These are phyloP conservation scores for Enteromius afrohamiltoni DNA, from an alignment of 2,797 vertebrate genomes.

Conservation along the genomic window DNA sequence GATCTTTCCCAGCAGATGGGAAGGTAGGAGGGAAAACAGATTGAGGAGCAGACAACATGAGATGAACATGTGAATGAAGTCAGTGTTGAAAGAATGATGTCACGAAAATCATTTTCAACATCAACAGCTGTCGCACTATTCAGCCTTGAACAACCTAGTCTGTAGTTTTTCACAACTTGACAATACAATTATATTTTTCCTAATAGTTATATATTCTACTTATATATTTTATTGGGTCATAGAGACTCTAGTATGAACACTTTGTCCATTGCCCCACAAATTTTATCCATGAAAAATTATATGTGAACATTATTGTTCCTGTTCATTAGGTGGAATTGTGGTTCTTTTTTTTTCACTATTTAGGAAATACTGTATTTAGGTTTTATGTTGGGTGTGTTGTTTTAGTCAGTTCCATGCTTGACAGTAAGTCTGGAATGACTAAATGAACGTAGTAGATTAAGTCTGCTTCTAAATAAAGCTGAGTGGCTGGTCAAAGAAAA, in stretches of 20 bases:
- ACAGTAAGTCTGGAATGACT: background rate
- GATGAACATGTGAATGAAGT: constrained; percentile 41
- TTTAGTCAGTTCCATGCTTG: background rate
- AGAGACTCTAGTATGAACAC: background rate
- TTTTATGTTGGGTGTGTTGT: background rate
- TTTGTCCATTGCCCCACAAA: background rate
- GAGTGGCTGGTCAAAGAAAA: constrained; percentile 2
- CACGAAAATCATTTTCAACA: background rate
- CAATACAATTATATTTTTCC: too few relatives aligned
- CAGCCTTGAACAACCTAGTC: background rate
- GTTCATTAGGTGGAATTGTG: background rate
- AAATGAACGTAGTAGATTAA: constrained; percentile 16
- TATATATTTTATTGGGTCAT: background rate
- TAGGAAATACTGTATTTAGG: background rate
- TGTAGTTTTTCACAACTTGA: constrained; percentile 15
- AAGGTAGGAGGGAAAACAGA: constrained; percentile 14
- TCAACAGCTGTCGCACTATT: constrained; percentile 17
- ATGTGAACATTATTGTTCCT: background rate
- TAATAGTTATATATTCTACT: background rate
- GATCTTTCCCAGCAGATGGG: constrained; percentile 47
- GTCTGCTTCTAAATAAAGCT: constrained; percentile 47
- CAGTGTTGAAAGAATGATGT: constrained; percentile 4
- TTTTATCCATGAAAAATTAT: background rate
- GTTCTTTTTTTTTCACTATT: background rate
- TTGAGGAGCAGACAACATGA: constrained; percentile 11